phyloP scores from a whole-genome alignment of 2,888 invertebrate species.

The Clusia tigrina region DNA sequence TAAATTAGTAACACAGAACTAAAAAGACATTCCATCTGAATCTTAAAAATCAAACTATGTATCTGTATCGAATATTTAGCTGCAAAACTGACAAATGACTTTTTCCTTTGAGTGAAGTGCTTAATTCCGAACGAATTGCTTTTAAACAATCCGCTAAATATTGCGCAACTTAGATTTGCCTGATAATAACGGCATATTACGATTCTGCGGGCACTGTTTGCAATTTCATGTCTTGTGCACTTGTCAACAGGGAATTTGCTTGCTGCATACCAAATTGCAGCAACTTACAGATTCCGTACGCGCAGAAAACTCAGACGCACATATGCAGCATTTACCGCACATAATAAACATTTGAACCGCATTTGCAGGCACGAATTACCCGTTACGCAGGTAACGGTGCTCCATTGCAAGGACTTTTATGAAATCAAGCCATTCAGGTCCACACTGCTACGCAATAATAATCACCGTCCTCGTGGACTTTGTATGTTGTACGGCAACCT shows the following conservation, averaged over 20 bases:
- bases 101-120: no score
- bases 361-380: constrained; percentile 52
- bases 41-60: no score
- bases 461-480: neutral
- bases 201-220: constrained; percentile 22
- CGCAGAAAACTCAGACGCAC: constrained; percentile 24
- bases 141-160: no score
- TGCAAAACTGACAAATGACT: no score
- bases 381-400: constrained; percentile 47
- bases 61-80: no score
- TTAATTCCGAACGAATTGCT: no score
- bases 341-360: constrained; percentile 50
- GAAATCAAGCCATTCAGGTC: neutral
- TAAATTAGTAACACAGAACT: no score
- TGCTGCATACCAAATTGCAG: constrained; percentile 50
- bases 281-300: constrained; percentile 32
- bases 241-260: constrained; percentile 36
- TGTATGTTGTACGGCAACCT: no score
- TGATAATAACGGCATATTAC: constrained; percentile 25
- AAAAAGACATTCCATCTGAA: no score
- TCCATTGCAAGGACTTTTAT: constrained; percentile 11
- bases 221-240: constrained; percentile 11
- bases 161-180: no score
- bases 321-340: constrained; percentile 37
- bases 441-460: neutral